phyloP scores from a whole-genome alignment of 2,113 vertebrate genomes.

The Leptobrachium ailaonicum region DNA sequence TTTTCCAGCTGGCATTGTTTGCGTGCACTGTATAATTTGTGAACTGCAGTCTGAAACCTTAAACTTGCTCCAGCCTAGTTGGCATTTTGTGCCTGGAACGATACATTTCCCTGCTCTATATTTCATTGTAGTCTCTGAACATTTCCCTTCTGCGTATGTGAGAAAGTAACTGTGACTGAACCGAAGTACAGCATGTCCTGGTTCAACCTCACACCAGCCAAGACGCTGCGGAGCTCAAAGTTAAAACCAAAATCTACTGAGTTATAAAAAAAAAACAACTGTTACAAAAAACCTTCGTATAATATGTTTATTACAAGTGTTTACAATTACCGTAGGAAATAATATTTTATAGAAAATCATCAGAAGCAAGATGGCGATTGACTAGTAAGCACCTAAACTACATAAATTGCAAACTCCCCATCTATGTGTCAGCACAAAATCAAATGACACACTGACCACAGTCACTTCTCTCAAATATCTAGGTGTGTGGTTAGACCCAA shows the following conservation, averaged over 20 bases:
- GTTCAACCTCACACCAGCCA: slow-evolving; percentile 2
- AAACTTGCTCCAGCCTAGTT: slow-evolving; percentile 21
- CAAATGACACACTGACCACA: too few relatives aligned
- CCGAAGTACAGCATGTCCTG: slow-evolving; percentile 29
- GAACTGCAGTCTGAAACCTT: slow-evolving; percentile 38
- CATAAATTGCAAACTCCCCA: too few relatives aligned
- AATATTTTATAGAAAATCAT: too few relatives aligned
- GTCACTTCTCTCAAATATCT: too few relatives aligned
- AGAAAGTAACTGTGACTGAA: slow-evolving; percentile 23
- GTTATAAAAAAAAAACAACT: neutral
- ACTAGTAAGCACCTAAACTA: too few relatives aligned
- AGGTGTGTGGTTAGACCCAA: too few relatives aligned
- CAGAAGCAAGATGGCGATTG: too few relatives aligned
- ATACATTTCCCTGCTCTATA: slow-evolving; percentile 23
- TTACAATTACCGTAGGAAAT: too few relatives aligned
- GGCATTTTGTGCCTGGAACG: slow-evolving; percentile 40
- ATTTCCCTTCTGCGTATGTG: slow-evolving; percentile 34
- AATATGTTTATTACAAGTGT: too few relatives aligned
- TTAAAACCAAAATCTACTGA: neutral
- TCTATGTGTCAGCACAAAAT: too few relatives aligned
- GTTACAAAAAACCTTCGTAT: neutral
- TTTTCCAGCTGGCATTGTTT: slow-evolving; percentile 32
- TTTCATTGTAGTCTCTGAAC: slow-evolving; percentile 38
- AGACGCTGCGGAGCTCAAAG: neutral
- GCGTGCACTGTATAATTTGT: slow-evolving; percentile 28